phyloP scores from a whole-genome alignment of 2,113 vertebrate species.

The Planiliza haematocheilus region DNA sequence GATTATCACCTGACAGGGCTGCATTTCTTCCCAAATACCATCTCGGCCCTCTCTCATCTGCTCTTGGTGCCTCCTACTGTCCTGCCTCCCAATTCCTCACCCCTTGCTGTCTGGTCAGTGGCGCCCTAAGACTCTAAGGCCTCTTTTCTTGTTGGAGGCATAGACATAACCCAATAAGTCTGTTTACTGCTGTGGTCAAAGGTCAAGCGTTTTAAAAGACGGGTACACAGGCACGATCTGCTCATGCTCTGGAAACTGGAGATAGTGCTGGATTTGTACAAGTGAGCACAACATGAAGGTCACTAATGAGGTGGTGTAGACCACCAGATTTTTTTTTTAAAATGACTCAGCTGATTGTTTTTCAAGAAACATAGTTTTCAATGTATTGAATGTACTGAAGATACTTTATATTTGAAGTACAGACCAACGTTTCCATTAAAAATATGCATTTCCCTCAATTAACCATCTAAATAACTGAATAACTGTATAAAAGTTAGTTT shows the following conservation, averaged over 20 bases:
- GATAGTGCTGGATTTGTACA: slow-evolving; percentile 26
- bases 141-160: slow-evolving; percentile 32
- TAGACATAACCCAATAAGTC: slow-evolving; percentile 63
- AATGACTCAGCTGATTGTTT: too few relatives aligned
- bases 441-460: background rate
- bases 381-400: too few relatives aligned
- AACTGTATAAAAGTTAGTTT: background rate
- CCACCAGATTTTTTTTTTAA: background rate
- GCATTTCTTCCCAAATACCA: slow-evolving; percentile 5
- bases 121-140: slow-evolving; percentile 28
- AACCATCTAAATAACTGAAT: too few relatives aligned
- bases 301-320: slow-evolving; percentile 16
- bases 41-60: background rate
- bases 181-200: slow-evolving; percentile 69
- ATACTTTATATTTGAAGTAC: too few relatives aligned
- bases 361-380: too few relatives aligned
- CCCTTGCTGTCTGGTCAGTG: slow-evolving; percentile 31
- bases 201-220: slow-evolving; percentile 65
- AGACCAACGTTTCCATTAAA: background rate
- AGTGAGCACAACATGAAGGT: slow-evolving; percentile 37
- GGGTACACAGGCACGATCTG: slow-evolving; percentile 35
- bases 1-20: slow-evolving; percentile 11
- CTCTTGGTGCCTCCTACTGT: background rate
- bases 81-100: slow-evolving; percentile 32
- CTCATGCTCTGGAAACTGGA: slow-evolving; percentile 40